phyloP scores from a whole-genome alignment of 2,113 vertebrate species.

The Ophiodon elongatus region DNA sequence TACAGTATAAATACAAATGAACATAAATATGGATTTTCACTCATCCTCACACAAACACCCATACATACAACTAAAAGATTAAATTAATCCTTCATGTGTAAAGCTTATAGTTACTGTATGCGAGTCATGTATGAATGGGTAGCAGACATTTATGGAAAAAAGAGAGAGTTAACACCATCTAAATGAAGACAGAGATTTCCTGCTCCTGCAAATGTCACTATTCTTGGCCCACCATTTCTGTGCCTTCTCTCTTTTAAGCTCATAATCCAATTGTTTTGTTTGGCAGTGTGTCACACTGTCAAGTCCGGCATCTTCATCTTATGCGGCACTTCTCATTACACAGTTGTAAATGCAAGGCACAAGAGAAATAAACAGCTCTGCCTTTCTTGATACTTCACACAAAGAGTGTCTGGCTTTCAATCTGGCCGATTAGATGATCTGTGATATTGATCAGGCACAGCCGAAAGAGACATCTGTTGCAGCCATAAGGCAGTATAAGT shows the following conservation, averaged over 20 bases:
- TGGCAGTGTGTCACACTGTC: slow-evolving; percentile 33
- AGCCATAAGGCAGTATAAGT: slow-evolving; percentile 51
- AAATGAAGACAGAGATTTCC: slow-evolving; percentile 35
- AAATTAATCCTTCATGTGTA: not conserved
- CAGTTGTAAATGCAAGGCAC: not conserved
- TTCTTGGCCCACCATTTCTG: slow-evolving; percentile 41
- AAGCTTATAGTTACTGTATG: not conserved
- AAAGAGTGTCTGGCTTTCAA: slow-evolving; percentile 28
- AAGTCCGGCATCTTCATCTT: slow-evolving; percentile 28
- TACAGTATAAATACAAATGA: not conserved
- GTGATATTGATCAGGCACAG: slow-evolving; percentile 51
- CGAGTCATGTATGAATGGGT: not conserved
- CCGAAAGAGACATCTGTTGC: slow-evolving; percentile 62
- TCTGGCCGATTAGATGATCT: slow-evolving; percentile 32
- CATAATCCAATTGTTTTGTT: slow-evolving; percentile 70
- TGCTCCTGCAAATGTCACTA: slow-evolving; percentile 51
- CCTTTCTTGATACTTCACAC: slow-evolving; percentile 20
- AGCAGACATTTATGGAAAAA: slow-evolving; percentile 11
- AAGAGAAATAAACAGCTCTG: slow-evolving; percentile 20
- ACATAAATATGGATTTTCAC: not conserved
- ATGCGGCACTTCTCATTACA: slow-evolving; percentile 30
- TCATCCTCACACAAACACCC: not conserved
- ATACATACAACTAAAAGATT: not conserved
- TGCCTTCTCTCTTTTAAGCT: slow-evolving; percentile 64
- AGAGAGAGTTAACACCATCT: not conserved